Evolutionary conservation across 2,888 invertebrate genomes (phyloP).

Genomic region (Drosophila crucigera): DNA sequence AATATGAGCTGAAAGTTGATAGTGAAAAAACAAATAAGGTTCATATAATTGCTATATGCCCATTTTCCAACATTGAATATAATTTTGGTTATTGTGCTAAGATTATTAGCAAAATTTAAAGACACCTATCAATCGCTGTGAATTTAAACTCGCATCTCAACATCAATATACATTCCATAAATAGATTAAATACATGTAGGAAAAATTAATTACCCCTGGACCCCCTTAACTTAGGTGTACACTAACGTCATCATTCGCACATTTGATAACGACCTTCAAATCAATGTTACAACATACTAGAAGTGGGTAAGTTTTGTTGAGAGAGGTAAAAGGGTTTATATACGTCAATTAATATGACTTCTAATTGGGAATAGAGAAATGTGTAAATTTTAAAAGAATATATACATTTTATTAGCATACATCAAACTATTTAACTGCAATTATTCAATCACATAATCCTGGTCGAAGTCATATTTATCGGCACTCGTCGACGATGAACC

Average conservation of each 20-base stretch:
- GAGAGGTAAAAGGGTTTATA: background rate
- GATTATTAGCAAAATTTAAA: background rate
- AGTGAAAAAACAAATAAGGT: background rate
- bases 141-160: background rate
- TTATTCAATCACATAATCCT: conserved; percentile 82
- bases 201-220: background rate
- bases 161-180: background rate
- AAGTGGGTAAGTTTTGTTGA: background rate
- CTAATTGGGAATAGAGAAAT: background rate
- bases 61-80: background rate
- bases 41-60: background rate
- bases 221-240: background rate
- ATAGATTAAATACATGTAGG: background rate
- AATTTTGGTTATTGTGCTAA: background rate
- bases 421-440: conserved; percentile 10
- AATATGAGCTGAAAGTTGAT: background rate
- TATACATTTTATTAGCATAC: conserved; percentile 12
- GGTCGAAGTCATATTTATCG: conserved; percentile 83
- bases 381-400: background rate
- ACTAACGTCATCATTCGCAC: background rate
- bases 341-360: background rate
- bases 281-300: background rate
- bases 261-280: background rate
- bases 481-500: conserved; percentile 55
- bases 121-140: background rate